Conservation (phyloP, 2,888 invertebrate species). For the Agrypnus murinus region DNA sequence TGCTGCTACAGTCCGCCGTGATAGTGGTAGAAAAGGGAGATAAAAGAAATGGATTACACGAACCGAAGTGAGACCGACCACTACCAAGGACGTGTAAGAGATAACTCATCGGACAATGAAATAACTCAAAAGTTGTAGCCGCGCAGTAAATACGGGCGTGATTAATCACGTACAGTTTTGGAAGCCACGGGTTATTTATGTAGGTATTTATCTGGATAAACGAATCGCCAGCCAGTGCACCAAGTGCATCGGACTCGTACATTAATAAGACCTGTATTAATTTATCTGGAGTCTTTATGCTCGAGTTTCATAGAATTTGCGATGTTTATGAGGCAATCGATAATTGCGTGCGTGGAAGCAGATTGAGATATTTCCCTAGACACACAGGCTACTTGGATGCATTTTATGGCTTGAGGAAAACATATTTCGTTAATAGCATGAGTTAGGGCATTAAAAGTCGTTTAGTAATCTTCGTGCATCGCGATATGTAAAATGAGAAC, state of each 20-base stretch:
- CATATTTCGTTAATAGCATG: constrained; percentile 70
- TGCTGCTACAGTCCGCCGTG: constrained; percentile 48
- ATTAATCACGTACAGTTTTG: constrained; percentile 67
- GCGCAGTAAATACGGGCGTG: constrained; percentile 65
- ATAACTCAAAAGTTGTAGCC: constrained; percentile 65
- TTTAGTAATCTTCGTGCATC: constrained; percentile 71
- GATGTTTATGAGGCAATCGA: constrained; percentile 66
- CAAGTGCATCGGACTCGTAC: constrained; percentile 61
- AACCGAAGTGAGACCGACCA: constrained; percentile 51
- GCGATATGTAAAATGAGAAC: constrained; percentile 71
- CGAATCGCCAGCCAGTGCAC: constrained; percentile 60
- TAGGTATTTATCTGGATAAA: constrained; percentile 65
- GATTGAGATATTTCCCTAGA: constrained; percentile 68
- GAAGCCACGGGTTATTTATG: constrained; percentile 67
- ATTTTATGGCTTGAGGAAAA: constrained; percentile 58
- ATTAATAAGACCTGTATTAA: constrained; percentile 66
- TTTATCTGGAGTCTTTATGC: constrained; percentile 63
- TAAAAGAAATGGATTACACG: constrained; percentile 53
- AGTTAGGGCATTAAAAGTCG: constrained; percentile 70
- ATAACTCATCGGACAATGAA: constrained; percentile 65
- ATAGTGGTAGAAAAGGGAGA: constrained; percentile 51
- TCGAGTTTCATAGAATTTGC: constrained; percentile 65
- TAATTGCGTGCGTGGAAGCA: constrained; percentile 68
- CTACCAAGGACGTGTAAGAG: constrained; percentile 53
- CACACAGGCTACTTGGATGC: constrained; percentile 58